Conservation (phyloP, 2,888 invertebrate species). For the Biston betularia region DNA sequence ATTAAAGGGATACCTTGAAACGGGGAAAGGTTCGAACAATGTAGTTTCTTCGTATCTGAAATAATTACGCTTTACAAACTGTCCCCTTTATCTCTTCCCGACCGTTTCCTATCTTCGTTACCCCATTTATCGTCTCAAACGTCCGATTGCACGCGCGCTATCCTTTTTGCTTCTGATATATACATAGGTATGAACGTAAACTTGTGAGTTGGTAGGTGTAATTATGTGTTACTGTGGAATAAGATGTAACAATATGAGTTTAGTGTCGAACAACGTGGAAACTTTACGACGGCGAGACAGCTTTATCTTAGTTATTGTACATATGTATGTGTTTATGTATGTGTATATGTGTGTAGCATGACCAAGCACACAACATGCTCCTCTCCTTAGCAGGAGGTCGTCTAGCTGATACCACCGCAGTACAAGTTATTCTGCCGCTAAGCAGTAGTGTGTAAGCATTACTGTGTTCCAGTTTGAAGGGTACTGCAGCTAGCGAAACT, state of each 20-base stretch:
- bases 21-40: constrained; percentile 28
- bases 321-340: no score
- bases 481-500: no score
- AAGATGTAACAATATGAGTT: constrained; percentile 31
- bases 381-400: no score
- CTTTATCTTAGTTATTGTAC: constrained; percentile 39
- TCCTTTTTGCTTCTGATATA: constrained; percentile 35
- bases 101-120: constrained; percentile 66
- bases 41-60: constrained; percentile 51
- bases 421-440: no score
- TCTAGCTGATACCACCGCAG: no score
- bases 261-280: constrained; percentile 29
- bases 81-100: constrained; percentile 66
- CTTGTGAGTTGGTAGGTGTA: constrained; percentile 12
- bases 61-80: constrained; percentile 75
- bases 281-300: constrained; percentile 47
- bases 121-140: constrained; percentile 63
- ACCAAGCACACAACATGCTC: no score
- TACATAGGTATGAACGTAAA: constrained; percentile 5
- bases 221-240: constrained; percentile 36
- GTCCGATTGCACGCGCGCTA: constrained; percentile 36
- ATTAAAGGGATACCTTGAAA: constrained; percentile 29
- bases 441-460: no score
- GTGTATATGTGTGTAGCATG: no score
- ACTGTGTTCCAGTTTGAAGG: no score